Conservation (phyloP, 2,113 vertebrate genomes). For the Phalacrocorax aristotelis region DNA sequence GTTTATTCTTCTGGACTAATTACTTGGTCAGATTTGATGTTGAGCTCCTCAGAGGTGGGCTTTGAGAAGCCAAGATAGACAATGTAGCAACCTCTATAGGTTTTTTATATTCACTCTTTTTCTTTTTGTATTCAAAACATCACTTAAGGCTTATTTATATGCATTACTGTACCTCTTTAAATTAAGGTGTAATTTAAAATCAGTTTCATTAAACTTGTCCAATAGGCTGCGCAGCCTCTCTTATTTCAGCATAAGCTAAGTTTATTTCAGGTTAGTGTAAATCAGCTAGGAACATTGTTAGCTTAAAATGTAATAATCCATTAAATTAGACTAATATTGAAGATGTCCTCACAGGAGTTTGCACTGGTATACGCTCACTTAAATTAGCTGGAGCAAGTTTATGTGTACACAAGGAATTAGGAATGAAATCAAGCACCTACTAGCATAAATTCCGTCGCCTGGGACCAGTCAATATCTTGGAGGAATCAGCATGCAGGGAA, state of each 20-base stretch:
- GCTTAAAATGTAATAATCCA: slow-evolving; percentile 36
- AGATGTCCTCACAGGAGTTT: not conserved
- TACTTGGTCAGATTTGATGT: not conserved
- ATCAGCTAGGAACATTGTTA: slow-evolving; percentile 27
- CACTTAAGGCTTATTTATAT: slow-evolving; percentile 18
- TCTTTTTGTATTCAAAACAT: not conserved
- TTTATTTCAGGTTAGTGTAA: slow-evolving; percentile 31
- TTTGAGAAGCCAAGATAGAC: not conserved
- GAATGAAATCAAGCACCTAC: not conserved
- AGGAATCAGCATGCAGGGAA: not conserved
- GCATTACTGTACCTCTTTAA: slow-evolving; percentile 4
- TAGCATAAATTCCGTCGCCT: not conserved
- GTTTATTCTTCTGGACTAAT: not conserved
- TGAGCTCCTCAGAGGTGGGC: not conserved
- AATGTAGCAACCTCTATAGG: not conserved
- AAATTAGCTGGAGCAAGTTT: not conserved
- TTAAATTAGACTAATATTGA: slow-evolving; percentile 24
- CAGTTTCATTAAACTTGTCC: slow-evolving; percentile 11
- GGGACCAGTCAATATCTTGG: rapidly evolving
- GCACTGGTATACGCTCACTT: not conserved
- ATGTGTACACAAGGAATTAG: not conserved
- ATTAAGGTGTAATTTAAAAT: slow-evolving; percentile 42
- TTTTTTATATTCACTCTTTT: not conserved
- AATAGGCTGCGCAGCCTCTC: not conserved
- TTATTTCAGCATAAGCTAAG: not conserved